Base-by-base conservation (phyloP, 2,797 vertebrate genomes). In the Onychomys leucogaster region DNA sequence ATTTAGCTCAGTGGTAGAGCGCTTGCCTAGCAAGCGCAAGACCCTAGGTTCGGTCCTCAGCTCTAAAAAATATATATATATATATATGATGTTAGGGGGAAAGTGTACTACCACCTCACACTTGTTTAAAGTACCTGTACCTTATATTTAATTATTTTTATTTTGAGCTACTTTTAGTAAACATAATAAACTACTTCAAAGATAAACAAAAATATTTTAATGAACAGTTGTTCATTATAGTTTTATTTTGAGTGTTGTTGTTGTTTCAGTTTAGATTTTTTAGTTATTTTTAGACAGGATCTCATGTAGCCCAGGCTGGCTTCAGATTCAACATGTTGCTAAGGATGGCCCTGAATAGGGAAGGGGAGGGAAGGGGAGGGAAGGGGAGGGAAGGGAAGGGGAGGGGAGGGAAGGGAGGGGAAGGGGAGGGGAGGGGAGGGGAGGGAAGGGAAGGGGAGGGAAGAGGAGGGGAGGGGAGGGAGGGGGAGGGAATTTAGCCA, bases 81-180 rank as follows among this genome's bases (percentile, higher is more conserved):
- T n/a, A n/a, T n/a, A n/a, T n/a, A 27, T 41, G 25, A 41, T 41
- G 21, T 41, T 75, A 14, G 37, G 37, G 37, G 37, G 2, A 37
- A 0, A 49, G 52, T 91, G 17, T 41, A 94, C 29, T 12, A 63
- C 43, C 87, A 46, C 41, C 2, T 46, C 46, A 67, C 52, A 67
- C n/a, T 94, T 95, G 73, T 90, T 92, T 94, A 86, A 92, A 97
- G 57, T 90, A 59, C 59, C 37, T 14, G 65, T 83, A 92, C 6
- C 41, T 95, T 93, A n/a, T n/a, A 86, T 29, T n/a, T 89, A 80
- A 55, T 91, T 87, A 14, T 93, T 95, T 91, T 92, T 80, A 77
- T 85, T 94, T 92, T 76, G 27, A n/a, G 59, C 49, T 94, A 59
- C 75, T 92, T 90, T 96, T 87, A 37, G 71, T 91, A 83, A 96